phyloP scores from a whole-genome alignment of 2,113 vertebrate species.

The Colinus virginianus region DNA sequence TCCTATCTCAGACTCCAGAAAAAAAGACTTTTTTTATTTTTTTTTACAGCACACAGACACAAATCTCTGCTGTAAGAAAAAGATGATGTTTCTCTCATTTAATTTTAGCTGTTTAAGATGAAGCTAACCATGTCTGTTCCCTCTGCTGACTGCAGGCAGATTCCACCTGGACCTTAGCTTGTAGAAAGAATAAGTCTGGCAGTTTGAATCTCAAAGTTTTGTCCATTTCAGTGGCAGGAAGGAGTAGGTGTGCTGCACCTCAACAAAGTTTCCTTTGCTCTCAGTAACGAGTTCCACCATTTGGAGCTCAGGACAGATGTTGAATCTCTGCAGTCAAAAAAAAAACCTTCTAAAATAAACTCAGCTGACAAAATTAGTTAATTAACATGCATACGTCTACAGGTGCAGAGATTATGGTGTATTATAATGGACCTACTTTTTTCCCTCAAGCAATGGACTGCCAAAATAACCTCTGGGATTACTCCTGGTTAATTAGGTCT shows the following conservation, averaged over 20 bases:
- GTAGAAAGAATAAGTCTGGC: not conserved
- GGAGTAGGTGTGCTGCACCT: accelerated
- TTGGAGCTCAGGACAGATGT: accelerated
- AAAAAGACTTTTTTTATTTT: not conserved
- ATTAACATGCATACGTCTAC: not conserved
- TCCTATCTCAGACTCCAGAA: not conserved
- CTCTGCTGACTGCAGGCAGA: not conserved
- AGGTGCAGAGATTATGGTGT: not conserved
- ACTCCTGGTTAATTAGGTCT: not conserved
- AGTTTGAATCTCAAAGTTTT: not conserved
- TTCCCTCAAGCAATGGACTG: not conserved
- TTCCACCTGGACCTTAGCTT: not conserved
- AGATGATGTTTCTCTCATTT: not conserved
- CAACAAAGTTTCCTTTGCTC: not conserved
- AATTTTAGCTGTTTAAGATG: not conserved
- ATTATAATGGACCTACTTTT: not conserved
- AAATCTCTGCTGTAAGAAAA: not conserved
- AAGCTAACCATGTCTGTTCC: not conserved
- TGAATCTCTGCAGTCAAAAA: not conserved
- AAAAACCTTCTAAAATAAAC: not conserved
- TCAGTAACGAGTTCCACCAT: not conserved
- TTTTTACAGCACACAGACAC: not conserved
- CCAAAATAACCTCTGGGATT: not conserved
- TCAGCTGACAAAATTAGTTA: not conserved
- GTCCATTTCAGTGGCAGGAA: not conserved